A percentile compares a stretch with the other conserved stretches of the same genome.
These are phyloP conservation scores for Miichthys miiuy DNA, from an alignment of 2,797 vertebrate genomes.

Conservation along the genomic window DNA sequence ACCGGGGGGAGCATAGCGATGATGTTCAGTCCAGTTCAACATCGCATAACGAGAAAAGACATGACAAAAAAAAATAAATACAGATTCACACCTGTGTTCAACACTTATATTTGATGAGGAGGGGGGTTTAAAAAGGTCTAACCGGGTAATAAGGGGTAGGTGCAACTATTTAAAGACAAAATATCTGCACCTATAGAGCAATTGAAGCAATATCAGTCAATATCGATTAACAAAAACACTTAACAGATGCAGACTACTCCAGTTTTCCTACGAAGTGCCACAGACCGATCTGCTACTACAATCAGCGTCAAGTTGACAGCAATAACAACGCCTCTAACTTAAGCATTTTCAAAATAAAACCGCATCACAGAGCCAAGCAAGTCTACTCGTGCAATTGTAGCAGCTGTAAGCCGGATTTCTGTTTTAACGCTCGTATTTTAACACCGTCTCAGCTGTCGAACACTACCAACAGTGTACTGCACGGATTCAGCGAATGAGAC, in stretches of 20 bases:
- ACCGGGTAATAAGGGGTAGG: neutral
- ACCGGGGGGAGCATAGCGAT: slow-evolving; percentile 11
- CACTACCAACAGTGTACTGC: fast-evolving
- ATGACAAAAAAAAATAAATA: neutral
- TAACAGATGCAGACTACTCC: slow-evolving; percentile 22
- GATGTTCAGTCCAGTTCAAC: slow-evolving; percentile 11
- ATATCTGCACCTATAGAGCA: neutral
- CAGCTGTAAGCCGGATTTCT: fast-evolving
- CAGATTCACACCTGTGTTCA: slow-evolving; percentile 30
- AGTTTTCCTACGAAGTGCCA: slow-evolving; percentile 26
- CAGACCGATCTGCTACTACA: slow-evolving; percentile 19
- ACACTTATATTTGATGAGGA: neutral
- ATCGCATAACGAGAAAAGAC: neutral
- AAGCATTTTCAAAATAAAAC: slow-evolving; percentile 51
- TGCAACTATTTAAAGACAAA: neutral
- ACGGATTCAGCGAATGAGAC: fast-evolving
- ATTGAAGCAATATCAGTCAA: neutral
- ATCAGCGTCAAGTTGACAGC: slow-evolving; percentile 18
- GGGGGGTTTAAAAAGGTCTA: neutral
- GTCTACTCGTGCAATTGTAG: neutral
- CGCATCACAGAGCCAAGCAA: fast-evolving
- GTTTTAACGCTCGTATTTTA: neutral
- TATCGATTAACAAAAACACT: slow-evolving; percentile 12
- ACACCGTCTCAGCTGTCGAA: no score
- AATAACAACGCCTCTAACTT: neutral